phyloP scores from a whole-genome alignment of 2,888 invertebrate genomes.

The Drosophila acutilabella region DNA sequence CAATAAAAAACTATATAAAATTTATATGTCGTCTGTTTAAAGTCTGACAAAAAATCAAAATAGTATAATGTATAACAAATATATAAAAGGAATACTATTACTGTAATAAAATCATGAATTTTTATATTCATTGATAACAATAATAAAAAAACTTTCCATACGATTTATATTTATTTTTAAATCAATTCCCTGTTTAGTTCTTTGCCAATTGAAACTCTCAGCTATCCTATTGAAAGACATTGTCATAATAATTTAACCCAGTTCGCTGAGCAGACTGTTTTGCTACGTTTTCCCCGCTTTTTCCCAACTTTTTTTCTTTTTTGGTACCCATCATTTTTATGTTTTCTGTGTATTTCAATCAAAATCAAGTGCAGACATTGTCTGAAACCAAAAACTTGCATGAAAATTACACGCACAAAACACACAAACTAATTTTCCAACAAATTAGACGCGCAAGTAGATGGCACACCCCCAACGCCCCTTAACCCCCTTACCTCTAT shows the following conservation, averaged over 20 bases:
- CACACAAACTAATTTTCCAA: slow-evolving; percentile 78
- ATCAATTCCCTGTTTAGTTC: not conserved
- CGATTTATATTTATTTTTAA: not conserved
- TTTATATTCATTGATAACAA: no score
- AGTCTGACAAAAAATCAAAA: no score
- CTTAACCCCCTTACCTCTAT: not conserved
- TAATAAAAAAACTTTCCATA: not conserved
- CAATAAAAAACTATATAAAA: no score
- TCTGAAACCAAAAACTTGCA: slow-evolving; percentile 59
- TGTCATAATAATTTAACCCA: slow-evolving; percentile 14
- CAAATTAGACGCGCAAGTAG: slow-evolving; percentile 75
- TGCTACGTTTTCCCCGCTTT: not conserved
- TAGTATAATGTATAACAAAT: no score
- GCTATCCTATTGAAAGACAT: slow-evolving; percentile 6
- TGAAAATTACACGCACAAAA: slow-evolving; percentile 75
- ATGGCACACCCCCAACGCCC: slow-evolving; percentile 20
- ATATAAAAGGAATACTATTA: no score
- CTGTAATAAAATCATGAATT: no score
- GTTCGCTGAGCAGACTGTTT: not conserved
- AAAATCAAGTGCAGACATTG: slow-evolving; percentile 70
- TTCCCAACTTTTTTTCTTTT: not conserved
- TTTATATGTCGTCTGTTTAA: no score
- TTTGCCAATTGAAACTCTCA: not conserved
- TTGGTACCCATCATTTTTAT: not conserved
- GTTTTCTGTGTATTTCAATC: slow-evolving; percentile 65